Conservation (phyloP, 2,888 invertebrate genomes). For the Teinopalpus imperialis region DNA sequence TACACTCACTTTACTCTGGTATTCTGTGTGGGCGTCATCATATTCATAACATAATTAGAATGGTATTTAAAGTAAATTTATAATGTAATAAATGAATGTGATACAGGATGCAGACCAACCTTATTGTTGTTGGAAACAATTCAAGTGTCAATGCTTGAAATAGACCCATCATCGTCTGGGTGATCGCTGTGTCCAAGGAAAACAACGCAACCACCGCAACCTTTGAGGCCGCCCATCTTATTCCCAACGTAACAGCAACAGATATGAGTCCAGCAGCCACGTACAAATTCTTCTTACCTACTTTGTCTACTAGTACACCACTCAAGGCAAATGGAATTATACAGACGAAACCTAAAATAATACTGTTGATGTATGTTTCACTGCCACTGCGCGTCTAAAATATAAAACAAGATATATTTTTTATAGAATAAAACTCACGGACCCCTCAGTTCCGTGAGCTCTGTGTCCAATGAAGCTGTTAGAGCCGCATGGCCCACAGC, state of each 20-base stretch:
- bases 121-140: conserved; percentile 54
- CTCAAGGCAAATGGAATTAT: conserved; percentile 29
- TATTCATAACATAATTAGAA: too few species aligned
- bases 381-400: conserved; percentile 54
- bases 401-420: not conserved
- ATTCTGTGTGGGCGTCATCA: too few species aligned
- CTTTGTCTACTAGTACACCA: conserved; percentile 51
- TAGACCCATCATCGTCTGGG: conserved; percentile 49
- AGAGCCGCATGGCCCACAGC: too few species aligned
- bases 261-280: conserved; percentile 39
- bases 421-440: too few species aligned
- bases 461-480: too few species aligned
- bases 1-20: too few species aligned
- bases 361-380: conserved; percentile 62
- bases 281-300: conserved; percentile 55
- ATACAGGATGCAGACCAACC: too few species aligned
- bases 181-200: conserved; percentile 41
- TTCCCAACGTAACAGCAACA: conserved; percentile 37
- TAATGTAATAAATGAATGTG: too few species aligned
- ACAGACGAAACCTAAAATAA: conserved; percentile 51
- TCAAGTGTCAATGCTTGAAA: conserved; percentile 53
- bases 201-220: conserved; percentile 49
- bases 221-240: conserved; percentile 51
- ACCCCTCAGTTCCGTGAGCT: too few species aligned
- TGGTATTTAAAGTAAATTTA: too few species aligned